These are phyloP conservation scores for Caenorhabditis sinica DNA, from an alignment of 2,888 invertebrate species.

Conservation along the genomic window DNA sequence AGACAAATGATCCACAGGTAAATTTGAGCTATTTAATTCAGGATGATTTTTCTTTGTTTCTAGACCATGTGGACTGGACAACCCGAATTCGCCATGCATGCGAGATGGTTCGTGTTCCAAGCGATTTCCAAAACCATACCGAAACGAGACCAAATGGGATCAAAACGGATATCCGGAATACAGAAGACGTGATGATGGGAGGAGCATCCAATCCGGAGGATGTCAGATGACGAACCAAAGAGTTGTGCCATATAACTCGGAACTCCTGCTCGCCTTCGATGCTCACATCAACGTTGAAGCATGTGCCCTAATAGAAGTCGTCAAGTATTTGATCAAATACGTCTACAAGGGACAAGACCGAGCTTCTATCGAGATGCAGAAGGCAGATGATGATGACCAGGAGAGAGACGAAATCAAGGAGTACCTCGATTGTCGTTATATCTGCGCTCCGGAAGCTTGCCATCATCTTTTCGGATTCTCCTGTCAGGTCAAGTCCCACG, in stretches of 20 bases:
- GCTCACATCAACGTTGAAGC: conserved; percentile 76
- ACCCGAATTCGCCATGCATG: conserved; percentile 82
- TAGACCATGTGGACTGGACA: conserved; percentile 4
- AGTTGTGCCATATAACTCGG: conserved; percentile 84
- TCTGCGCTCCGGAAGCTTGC: conserved; percentile 62
- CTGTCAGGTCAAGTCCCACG: background rate
- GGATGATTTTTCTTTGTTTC: background rate
- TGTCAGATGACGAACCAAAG: conserved; percentile 75
- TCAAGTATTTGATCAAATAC: conserved; percentile 34
- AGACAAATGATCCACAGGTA: conserved; percentile 78
- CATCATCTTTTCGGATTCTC: conserved; percentile 64
- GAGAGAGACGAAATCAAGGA: conserved; percentile 40
- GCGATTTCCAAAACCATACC: conserved; percentile 82
- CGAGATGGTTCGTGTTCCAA: conserved; percentile 84
- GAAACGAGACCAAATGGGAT: conserved; percentile 78
- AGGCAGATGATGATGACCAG: background rate
- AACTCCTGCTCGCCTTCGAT: conserved; percentile 64
- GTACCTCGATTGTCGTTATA: conserved; percentile 57
- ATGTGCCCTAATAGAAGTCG: conserved; percentile 77
- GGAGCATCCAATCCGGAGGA: background rate
- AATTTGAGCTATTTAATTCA: background rate
- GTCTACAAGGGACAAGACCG: conserved; percentile 19
- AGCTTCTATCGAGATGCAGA: background rate
- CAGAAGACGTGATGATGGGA: conserved; percentile 77
- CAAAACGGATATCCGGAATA: conserved; percentile 84